Evolutionary conservation across 2,888 invertebrate genomes (phyloP).

Genomic region (Mayetiola destructor): DNA sequence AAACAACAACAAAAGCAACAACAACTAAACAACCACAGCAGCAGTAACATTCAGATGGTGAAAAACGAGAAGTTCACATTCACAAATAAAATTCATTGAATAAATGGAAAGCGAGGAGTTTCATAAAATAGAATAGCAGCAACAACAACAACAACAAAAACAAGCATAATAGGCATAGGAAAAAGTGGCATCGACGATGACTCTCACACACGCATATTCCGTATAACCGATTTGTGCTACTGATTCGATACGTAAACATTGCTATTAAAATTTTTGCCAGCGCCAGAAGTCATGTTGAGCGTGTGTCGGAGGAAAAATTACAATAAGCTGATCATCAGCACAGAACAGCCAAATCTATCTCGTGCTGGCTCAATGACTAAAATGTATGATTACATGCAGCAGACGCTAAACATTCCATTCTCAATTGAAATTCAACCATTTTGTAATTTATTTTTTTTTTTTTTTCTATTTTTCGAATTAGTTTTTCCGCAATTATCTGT

Average conservation of each 20-base stretch:
- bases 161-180: neutral
- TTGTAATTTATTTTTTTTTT: neutral
- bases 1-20: no score
- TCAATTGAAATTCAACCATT: no score
- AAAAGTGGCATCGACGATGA: neutral
- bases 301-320: neutral
- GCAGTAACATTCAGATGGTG: no score
- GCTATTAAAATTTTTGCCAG: conserved; percentile 8
- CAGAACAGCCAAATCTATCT: neutral
- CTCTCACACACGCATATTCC: neutral
- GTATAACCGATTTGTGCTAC: conserved; percentile 5
- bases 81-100: conserved; percentile 10
- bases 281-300: neutral
- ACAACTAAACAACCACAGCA: no score
- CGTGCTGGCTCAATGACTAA: no score
- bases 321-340: conserved; percentile 11
- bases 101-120: neutral
- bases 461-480: no score
- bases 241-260: conserved; percentile 10
- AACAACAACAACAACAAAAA: neutral
- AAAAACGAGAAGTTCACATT: no score
- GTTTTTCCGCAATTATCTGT: no score
- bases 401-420: no score
- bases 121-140: neutral
- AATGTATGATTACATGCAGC: conserved; percentile 1